Base-by-base conservation (phyloP, 1,140 invertebrate species). In the Brachionus angularis region DNA sequence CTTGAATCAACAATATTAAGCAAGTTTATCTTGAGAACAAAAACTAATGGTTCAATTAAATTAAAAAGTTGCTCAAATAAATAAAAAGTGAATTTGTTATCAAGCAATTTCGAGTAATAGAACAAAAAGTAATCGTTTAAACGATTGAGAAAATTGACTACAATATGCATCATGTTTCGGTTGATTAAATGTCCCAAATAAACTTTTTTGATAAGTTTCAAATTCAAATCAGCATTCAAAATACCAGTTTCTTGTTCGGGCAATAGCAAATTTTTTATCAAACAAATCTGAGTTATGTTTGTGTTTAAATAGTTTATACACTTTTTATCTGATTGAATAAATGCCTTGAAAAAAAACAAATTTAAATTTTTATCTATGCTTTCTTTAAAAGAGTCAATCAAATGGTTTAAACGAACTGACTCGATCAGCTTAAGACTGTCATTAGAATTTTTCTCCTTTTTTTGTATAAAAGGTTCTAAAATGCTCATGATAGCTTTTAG, bases 291-390 rank as follows among this genome's bases (percentile, higher is more conserved):
- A 21, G 62, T 67, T 8, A 67, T 34, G 12, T 67, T 46, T 10
- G 39, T 21, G 29, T 67, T 67, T 10, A 67, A 31, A 67, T 47
- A 67, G 18, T 67, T 67, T 5, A 67, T n/a, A n/a, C n/a, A n/a
- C n/a, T n/a, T 10, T 21, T 0, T 5, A 34, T 29, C 25, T 39
- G 3, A 2, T 27, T 18, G 36, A 10, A 42, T 42, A 16, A 42
- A 42, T 16, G 10, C 10, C 39, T 42, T 42, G 39, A 42, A 16
- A 16, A 42, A 42, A 16, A 42, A 67, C 12, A 8, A 1, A 16
- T 33, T 67, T n/a, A 67, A 1, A 36, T 50, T 67, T 67, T 67
- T 67, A 27, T 67, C 62, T 25, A 67, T 49, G 33, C 36, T 29
- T 12, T 47, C 42, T 3, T 42, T 27, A 34, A 67, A 67, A 10